Evolutionary conservation across 2,797 vertebrate genomes (phyloP).

Genomic region (Chaunax sp.): DNA sequence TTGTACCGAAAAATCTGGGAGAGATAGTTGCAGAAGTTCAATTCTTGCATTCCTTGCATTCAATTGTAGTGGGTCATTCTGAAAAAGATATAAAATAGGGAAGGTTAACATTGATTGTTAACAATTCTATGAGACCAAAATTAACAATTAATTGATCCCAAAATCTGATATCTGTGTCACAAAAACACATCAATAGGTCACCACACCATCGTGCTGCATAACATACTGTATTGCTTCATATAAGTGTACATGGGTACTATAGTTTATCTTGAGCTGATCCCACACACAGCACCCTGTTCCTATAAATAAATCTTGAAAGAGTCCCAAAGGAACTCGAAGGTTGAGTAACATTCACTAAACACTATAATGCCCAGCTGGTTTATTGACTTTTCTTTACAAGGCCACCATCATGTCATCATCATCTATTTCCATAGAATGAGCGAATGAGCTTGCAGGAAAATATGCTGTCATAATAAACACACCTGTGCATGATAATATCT

Average conservation of each 20-base stretch:
- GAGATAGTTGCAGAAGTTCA: no score
- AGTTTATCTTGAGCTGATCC: background rate
- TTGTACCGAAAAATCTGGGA: background rate
- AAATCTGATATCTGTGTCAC: background rate
- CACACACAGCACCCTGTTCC: background rate
- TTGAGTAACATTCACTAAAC: background rate
- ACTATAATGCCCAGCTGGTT: background rate
- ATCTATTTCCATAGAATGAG: no score
- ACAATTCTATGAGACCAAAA: no score
- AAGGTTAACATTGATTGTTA: no score
- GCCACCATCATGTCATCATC: no score
- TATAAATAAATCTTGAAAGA: background rate
- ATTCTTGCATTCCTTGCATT: no score
- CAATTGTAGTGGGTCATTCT: no score
- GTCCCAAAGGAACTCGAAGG: background rate
- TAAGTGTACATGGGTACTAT: background rate
- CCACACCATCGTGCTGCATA: background rate
- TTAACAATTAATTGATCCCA: no score
- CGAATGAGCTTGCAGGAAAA: no score
- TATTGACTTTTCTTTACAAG: background rate
- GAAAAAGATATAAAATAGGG: no score
- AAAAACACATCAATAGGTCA: background rate
- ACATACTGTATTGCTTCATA: background rate
- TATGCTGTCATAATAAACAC: no score
- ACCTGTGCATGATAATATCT: no score